Evolutionary conservation across 92 coral and sea anemone species (phyloP), one percentile per base, ranked within the genome.

Genomic region (Epizoanthus stellaris): DNA sequence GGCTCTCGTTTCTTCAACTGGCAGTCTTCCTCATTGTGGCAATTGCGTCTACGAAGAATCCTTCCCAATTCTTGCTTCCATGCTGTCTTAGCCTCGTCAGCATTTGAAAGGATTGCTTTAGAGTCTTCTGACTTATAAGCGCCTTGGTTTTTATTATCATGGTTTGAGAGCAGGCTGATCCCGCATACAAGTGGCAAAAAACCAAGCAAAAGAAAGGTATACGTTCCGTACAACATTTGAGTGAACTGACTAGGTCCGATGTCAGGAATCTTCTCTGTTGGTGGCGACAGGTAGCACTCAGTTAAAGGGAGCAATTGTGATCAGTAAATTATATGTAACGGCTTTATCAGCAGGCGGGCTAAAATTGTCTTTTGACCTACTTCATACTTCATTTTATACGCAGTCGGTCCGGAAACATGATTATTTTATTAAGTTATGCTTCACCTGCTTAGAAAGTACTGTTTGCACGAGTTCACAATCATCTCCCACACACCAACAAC

Each of bases 381-480:
- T 63, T 14, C 72, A 79, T 79, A 20, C 57, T 70, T 79, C 83
- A 63, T 25, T 79, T 79, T 79, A 79, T 79, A 79, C 72, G 61
- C 66, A 63, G 53, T 42, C 49, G 53, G 60, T 58, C 73, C 83
- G 73, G 83, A 79, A 63, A 23, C 83, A 79, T 79, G 83, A 43
- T 79, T 79, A 79, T 79, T 79, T 79, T 79, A 79, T 79, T 62
- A 79, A 79, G 34, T 76, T 17, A 4, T 2, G 43, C 49, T 62
- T 64, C 82, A 79, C 83, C 83, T 79, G 83, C 42, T 43, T 38
- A 3, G 61, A 38, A 62, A 4, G 54, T 23, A 16, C n/a, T 70
- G 49, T 68, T 38, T 39, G 73, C n/a, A 68, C 16, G 47, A 68
- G 16, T 6, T 4, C 15, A 43, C 42, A 19, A 42, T 16, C 57